Evolutionary conservation across 1,140 invertebrate genomes (phyloP).

Genomic region (Phymorhynchus buccinoides): DNA sequence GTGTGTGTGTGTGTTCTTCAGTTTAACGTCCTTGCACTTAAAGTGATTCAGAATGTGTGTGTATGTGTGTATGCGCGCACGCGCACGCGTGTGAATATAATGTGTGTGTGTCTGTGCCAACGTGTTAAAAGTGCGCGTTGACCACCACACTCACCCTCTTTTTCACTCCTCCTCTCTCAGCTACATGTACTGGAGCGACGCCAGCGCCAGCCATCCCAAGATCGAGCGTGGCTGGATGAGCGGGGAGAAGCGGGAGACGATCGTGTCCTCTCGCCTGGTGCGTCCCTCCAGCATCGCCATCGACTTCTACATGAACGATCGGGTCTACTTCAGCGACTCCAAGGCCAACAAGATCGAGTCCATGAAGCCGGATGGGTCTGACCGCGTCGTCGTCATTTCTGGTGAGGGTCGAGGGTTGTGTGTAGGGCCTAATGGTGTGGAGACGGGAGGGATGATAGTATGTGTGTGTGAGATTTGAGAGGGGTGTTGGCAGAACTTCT

Average conservation of each 20-base stretch:
- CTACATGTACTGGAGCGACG: conserved; percentile 91
- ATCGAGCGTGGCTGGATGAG: conserved; percentile 89
- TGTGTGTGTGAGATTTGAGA: neutral
- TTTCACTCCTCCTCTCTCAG: conserved; percentile 74
- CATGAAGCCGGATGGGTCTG: conserved; percentile 87
- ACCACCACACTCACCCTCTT: no score
- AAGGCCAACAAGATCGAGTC: conserved; percentile 94
- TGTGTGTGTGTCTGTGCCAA: neutral
- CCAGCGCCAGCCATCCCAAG: conserved; percentile 83
- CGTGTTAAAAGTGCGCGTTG: no score
- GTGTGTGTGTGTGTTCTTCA: no score
- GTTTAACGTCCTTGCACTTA: no score
- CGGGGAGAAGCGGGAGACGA: conserved; percentile 85
- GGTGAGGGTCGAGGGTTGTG: neutral
- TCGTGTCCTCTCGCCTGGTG: conserved; percentile 86
- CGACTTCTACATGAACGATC: conserved; percentile 87
- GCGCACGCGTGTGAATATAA: neutral
- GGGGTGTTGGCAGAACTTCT: no score
- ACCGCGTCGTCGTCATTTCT: conserved; percentile 82
- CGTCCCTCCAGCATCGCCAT: conserved; percentile 91
- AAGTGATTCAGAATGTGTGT: no score
- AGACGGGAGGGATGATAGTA: no score
- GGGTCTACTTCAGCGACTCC: conserved; percentile 95
- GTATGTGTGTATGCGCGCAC: neutral
- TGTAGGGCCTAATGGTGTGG: conserved; percentile 72